These are phyloP conservation scores for Syritta pipiens DNA, from an alignment of 2,888 invertebrate genomes.

Conservation along the genomic window DNA sequence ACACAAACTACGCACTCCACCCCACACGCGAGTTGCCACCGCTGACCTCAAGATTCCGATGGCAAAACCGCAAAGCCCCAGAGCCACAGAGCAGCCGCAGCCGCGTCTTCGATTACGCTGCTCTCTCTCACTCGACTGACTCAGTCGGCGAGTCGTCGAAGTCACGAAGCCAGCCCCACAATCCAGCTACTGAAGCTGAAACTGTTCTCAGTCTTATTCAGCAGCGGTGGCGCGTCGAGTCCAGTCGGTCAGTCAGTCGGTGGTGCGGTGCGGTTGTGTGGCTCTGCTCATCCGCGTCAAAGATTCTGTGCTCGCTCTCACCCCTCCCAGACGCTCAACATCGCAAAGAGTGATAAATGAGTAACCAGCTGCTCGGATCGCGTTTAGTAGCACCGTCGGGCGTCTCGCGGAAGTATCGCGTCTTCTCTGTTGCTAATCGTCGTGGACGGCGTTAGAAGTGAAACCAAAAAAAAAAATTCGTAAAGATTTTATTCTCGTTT, in stretches of 20 bases:
- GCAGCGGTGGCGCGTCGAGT: constrained; percentile 26
- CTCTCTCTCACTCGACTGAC: constrained; percentile 4
- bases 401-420: constrained; percentile 29
- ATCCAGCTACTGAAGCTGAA: constrained; percentile 38
- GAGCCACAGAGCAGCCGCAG: constrained; percentile 7
- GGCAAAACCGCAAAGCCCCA: neutral
- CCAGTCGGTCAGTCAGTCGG: constrained; percentile 5
- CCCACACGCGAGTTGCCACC: constrained; percentile 26
- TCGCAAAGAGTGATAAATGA: constrained; percentile 21
- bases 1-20: constrained; percentile 37
- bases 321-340: neutral
- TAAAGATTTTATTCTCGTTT: neutral
- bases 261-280: constrained; percentile 12
- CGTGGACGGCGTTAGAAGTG: neutral
- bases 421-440: constrained; percentile 11
- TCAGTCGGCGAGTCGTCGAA: constrained; percentile 1
- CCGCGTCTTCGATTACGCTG: constrained; percentile 27
- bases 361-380: constrained; percentile 24
- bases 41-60: constrained; percentile 57
- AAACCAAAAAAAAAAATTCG: constrained; percentile 13
- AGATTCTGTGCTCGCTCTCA: constrained; percentile 1
- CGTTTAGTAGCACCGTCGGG: constrained; percentile 27
- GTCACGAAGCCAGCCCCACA: constrained; percentile 1
- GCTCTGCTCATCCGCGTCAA: constrained; percentile 11
- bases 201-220: constrained; percentile 30